A percentile compares a stretch with the other conserved stretches of the same genome.
Evolutionary conservation across 2,888 invertebrate species (phyloP).

Genomic region (Aphodius granarius): DNA sequence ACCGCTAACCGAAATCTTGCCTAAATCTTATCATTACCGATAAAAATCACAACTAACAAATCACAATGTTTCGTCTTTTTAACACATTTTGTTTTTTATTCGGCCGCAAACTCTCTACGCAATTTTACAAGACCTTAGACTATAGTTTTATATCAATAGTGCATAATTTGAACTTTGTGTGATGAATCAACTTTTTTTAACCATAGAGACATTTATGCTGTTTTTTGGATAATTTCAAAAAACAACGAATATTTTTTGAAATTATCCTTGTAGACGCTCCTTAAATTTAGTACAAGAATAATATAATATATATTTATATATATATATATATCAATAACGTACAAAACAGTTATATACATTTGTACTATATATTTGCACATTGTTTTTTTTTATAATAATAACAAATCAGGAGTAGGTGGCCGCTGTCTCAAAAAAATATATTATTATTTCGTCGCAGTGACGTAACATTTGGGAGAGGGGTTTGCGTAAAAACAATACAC

Average conservation of each 20-base stretch:
- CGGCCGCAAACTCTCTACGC: neutral
- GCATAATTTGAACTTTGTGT: conserved; percentile 28
- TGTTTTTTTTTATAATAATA: neutral
- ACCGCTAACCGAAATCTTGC: neutral
- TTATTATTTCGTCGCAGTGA: neutral
- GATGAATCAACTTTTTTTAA: conserved; percentile 23
- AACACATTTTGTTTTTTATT: conserved; percentile 9
- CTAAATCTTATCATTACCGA: conserved; percentile 7
- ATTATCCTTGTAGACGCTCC: neutral
- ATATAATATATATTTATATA: conserved; percentile 15
- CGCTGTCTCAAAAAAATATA: conserved; percentile 2
- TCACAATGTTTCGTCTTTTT: neutral
- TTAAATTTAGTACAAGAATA: conserved; percentile 22
- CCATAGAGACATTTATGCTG: conserved; percentile 25
- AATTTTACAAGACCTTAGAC: conserved; percentile 14
- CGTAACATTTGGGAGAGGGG: neutral
- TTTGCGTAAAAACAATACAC: too few relatives aligned
- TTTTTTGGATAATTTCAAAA: neutral
- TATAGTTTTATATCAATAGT: conserved; percentile 21
- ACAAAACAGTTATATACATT: conserved; percentile 30
- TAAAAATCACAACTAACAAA: conserved; percentile 11
- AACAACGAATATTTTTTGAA: neutral
- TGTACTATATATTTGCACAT: conserved; percentile 27
- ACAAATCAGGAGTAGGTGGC: neutral
- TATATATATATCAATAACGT: conserved; percentile 20